Evolutionary conservation across 2,113 vertebrate genomes (phyloP), one percentile per base, ranked within the genome.

Genomic region (Hydropotes inermis): DNA sequence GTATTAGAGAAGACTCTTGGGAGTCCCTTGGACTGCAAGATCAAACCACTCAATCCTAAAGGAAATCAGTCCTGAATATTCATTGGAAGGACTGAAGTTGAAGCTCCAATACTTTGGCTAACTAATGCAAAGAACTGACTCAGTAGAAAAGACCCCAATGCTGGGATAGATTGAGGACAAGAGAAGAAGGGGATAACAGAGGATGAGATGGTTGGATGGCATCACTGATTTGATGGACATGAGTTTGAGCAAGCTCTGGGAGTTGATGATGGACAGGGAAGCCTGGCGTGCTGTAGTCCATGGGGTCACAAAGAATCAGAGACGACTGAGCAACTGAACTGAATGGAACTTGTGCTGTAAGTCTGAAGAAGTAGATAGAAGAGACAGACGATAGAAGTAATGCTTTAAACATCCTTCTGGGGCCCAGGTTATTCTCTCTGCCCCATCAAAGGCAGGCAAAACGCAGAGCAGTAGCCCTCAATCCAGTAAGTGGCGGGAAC

Each of bases 401-500:
- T 23, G 4, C 43, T 78, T 27, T 12, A 55, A 1, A 33, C 45
- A 11, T 33, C 50, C 28, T 4, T 54, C n/a, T 43, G 36, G 54
- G 70, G 17, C 60, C 19, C 23, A 7, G 0, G 55, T 8, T 1
- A 58, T 28, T 3, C 1, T 33, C 33, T 36, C 83, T 19, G 23
- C 13, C 5, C 54, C 17, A 7, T 5, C 4, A 10, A 2, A 23
- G 9, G 10, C 1, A 1, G 7, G 19, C 12, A 0, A 4, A 0
- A 1, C 3, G 0, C 1, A 0, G n/a, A 33, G 25, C 4, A 9
- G 0, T 23, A 27, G 27, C 64, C n/a, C 21, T 1, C 0, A 9
- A 2, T 3, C 43, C 10, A 1, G 52, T 3, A 15, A 0, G 30
- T 47, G 23, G 43, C 45, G 6, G 21, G 5, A 33, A 2, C 7